Base-by-base conservation (phyloP, 2,888 invertebrate genomes). In the Hirtodrosophila cameraria region DNA sequence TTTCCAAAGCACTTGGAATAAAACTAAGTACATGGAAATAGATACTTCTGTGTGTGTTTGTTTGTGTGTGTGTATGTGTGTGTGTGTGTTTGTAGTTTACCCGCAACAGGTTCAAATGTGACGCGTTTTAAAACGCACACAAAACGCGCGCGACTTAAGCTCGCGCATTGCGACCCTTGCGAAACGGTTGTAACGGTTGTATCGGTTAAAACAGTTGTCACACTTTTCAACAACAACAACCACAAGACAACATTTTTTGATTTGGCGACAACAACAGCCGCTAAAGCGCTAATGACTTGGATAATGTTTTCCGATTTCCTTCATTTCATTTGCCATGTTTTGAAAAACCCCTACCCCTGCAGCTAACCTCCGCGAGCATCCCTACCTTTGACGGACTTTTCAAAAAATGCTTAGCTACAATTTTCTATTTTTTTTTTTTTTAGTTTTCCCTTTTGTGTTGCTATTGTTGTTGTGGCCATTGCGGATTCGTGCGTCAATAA, bases 401-500 rank as follows among this genome's bases (percentile, higher is more conserved):
- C 23, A 49, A 39, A 33, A 43, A 46, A 42, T 43, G 41, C 58
- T 59, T 25, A 28, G 59, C 41, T 65, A 66, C 28, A 48, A 41
- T 31, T 58, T n/a, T n/a, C n/a, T n/a, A n/a, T n/a, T n/a, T n/a
- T n/a, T n/a, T n/a, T n/a, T n/a, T 69, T 46, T 25, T 43, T 36
- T 8, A 45, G 36, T 36, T 64, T 55, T 62, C 42, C 61, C 36
- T 57, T 50, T 62, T 54, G 38, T 36, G 39, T 52, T 41, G 16
- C 15, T 50, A 38, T 33, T 36, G 9, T 50, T 54, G 28, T 28
- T 45, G 28, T 58, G 49, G 65, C 58, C 65, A 66, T 63, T 75
- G 79, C 70, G 67, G 79, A 84, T 82, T 84, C 80, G 80, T 80
- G 80, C 80, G 80, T 80, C 80, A 80, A 81, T 80, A 80, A 80